Evolutionary conservation across 2,888 invertebrate species (phyloP), one percentile per base, ranked within the genome.

Genomic region (Apamea sordens): DNA sequence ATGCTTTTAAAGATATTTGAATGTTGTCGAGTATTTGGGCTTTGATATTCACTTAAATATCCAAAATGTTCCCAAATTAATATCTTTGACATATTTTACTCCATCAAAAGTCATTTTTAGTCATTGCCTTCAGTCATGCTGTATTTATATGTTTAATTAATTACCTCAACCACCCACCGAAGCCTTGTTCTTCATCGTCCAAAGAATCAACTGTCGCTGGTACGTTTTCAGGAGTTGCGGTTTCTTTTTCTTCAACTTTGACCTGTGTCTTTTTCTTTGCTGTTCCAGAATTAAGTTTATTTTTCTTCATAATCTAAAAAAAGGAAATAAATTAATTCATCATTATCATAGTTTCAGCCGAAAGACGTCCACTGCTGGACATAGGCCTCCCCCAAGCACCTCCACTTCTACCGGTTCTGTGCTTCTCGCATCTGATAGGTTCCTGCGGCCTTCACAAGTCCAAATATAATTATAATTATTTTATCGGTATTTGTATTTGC

Each of bases 101-200:
- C 1, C 2, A 32, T 24, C 5, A 32, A 50, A 50, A 69, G 21
- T 6, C 0, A 18, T 15, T 69, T 32, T 50, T 24, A 15, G 10
- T 32, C 13, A 13, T 69, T 53, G 7, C 21, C 18, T 61, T 32
- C 8, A 21, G 0, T 21, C 0, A 24, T 11, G 13, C 41, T 24
- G 13, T 24, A 47, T 15, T 11, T n/a, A n/a, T 4, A 24, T 56
- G 10, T 24, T n/a, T 56, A 24, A 53, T 8, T 2, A 13, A 77
- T 84, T 91, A 96, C 96, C 93, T 95, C 11, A 96, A 93, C 96
- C 96, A 96, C 36, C 96, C 95, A 41, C 96, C 95, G 83, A 96
- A 96, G 7, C 96, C 96, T 85, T 95, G 94, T 44, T 96, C 95
- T 70, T 96, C 96, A 73, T 96, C 96, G 80, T 96, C 96, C 61